phyloP scores from a whole-genome alignment of 2,113 vertebrate species.

The Phylloscopus trochilus region DNA sequence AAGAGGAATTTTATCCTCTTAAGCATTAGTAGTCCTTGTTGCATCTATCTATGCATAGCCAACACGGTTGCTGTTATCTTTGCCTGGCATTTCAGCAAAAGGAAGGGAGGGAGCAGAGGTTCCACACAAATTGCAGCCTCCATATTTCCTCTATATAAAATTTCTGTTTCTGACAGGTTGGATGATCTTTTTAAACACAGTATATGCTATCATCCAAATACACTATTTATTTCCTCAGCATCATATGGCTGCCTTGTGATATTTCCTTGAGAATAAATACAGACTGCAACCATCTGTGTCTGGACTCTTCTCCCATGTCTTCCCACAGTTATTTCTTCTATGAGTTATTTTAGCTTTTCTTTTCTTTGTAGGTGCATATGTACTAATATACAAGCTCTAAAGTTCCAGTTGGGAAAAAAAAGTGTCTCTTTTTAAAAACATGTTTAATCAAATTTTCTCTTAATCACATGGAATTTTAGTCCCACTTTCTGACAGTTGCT shows the following conservation, averaged over 20 bases:
- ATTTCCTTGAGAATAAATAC: slow-evolving; percentile 20
- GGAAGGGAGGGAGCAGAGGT: neutral
- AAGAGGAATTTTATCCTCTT: neutral
- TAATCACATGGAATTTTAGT: neutral
- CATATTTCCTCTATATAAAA: neutral
- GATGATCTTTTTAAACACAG: slow-evolving; percentile 6
- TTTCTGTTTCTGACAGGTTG: neutral
- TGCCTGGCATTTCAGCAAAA: neutral
- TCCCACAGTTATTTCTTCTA: neutral
- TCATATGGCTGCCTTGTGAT: slow-evolving; percentile 8
- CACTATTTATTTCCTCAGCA: neutral
- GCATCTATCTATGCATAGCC: neutral
- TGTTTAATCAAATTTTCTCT: neutral
- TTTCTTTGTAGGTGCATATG: neutral
- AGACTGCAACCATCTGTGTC: slow-evolving; percentile 25
- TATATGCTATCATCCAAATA: neutral
- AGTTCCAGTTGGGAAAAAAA: neutral
- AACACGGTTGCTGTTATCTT: neutral
- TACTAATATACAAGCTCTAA: neutral
- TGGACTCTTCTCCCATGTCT: neutral
- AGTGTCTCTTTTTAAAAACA: neutral
- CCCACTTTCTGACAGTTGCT: neutral
- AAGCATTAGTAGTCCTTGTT: neutral
- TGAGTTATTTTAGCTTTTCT: neutral
- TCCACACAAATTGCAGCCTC: neutral